phyloP scores from a whole-genome alignment of 1,140 invertebrate species.

The Neoseiulus cucumeris region DNA sequence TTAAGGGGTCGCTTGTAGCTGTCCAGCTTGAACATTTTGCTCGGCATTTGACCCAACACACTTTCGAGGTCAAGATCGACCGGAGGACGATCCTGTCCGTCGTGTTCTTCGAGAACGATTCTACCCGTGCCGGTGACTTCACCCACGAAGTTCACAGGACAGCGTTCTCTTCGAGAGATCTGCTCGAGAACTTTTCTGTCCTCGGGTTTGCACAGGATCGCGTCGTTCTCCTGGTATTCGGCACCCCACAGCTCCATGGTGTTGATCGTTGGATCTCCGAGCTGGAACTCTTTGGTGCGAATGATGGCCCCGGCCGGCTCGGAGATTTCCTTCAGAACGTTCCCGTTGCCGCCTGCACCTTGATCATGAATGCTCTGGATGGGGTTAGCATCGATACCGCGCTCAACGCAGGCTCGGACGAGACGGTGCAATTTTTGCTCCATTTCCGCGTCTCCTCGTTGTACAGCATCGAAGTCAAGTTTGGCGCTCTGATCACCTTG shows the following conservation, averaged over 20 bases:
- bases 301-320: constrained; percentile 83
- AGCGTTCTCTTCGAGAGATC: constrained; percentile 66
- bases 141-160: constrained; percentile 79
- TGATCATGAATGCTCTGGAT: constrained; percentile 87
- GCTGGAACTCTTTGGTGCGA: constrained; percentile 59
- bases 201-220: constrained; percentile 48
- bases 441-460: constrained; percentile 95
- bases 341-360: constrained; percentile 93
- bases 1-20: constrained; percentile 11
- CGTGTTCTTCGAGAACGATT: constrained; percentile 29
- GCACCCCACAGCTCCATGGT: constrained; percentile 89
- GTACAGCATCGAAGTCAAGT: constrained; percentile 85
- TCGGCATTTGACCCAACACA: constrained; percentile 68
- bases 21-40: constrained; percentile 36
- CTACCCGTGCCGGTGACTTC: constrained; percentile 66
- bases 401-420: constrained; percentile 72
- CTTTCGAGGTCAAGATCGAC: constrained; percentile 72
- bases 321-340: constrained; percentile 87
- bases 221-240: constrained; percentile 93
- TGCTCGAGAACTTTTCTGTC: constrained; percentile 42
- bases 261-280: constrained; percentile 83
- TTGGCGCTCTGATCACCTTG: constrained; percentile 51
- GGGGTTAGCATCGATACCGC: constrained; percentile 51
- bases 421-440: constrained; percentile 88
- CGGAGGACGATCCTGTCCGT: constrained; percentile 32